Percentiles rank a stretch among this genome's conserved stretches.
These are phyloP conservation scores for Meliscaeva auricollis DNA, from an alignment of 2,888 invertebrate species.

Conservation along the genomic window DNA sequence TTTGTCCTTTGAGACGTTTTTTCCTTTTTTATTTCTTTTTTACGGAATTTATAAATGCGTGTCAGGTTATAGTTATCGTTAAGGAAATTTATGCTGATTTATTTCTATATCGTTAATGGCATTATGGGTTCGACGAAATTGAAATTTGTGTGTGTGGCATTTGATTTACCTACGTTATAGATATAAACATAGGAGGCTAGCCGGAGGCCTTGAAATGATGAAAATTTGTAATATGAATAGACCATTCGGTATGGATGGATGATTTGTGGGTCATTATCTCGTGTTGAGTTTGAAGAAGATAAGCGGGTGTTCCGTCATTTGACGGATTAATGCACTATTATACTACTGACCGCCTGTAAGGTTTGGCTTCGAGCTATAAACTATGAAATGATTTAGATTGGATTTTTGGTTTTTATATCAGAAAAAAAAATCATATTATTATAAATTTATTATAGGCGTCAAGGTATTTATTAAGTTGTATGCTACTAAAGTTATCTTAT, in stretches of 20 bases:
- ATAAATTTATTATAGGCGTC: not conserved
- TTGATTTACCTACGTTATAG: conserved; percentile 32
- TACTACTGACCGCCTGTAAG: conserved; percentile 15
- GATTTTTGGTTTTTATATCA: not conserved
- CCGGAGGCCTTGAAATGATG: conserved; percentile 39
- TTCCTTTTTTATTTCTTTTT: conserved; percentile 5
- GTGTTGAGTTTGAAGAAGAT: conserved; percentile 39
- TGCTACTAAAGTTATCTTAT: not conserved
- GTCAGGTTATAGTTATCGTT: conserved; percentile 53
- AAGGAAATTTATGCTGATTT: conserved; percentile 62
- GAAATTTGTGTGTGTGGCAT: conserved; percentile 57
- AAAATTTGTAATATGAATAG: conserved; percentile 37
- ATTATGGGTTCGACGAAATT: conserved; percentile 53
- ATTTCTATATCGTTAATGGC: conserved; percentile 60
- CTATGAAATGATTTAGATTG: conserved; percentile 24
- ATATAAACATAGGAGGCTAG: conserved; percentile 9
- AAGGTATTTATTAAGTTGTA: not conserved
- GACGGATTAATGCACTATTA: conserved; percentile 50
- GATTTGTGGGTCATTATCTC: conserved; percentile 42
- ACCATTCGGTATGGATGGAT: conserved; percentile 1
- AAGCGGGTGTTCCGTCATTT: conserved; percentile 37
- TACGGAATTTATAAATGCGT: conserved; percentile 26
- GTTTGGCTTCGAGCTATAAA: conserved; percentile 8
- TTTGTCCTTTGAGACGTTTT: conserved; percentile 43
- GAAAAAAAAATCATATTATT: not conserved